Evolutionary conservation across 2,888 invertebrate genomes (phyloP).

Genomic region (Emmelina monodactyla): DNA sequence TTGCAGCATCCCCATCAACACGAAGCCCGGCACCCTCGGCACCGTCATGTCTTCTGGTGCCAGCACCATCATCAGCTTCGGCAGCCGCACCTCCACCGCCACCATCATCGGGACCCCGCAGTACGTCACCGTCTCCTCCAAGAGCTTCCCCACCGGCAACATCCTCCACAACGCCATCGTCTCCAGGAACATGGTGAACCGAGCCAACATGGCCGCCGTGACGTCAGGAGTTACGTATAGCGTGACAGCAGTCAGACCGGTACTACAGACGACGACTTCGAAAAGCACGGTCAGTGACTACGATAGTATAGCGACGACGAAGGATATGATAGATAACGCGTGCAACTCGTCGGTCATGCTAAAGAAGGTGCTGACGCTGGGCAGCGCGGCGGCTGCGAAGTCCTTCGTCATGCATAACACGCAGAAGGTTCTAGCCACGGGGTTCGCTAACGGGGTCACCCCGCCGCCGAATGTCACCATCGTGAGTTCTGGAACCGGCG

Average conservation of each 20-base stretch:
- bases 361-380: constrained; percentile 57
- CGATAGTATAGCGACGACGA: constrained; percentile 52
- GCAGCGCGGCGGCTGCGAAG: constrained; percentile 50
- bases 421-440: constrained; percentile 53
- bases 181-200: constrained; percentile 52
- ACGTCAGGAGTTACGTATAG: constrained; percentile 46
- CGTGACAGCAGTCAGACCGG: constrained; percentile 39
- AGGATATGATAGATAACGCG: constrained; percentile 60
- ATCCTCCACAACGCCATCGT: constrained; percentile 60
- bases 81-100: constrained; percentile 43
- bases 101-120: constrained; percentile 50
- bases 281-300: constrained; percentile 42
- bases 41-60: constrained; percentile 61
- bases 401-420: constrained; percentile 63
- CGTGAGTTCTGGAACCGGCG: constrained; percentile 48
- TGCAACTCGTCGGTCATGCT: constrained; percentile 61
- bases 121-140: constrained; percentile 55
- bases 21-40: constrained; percentile 50
- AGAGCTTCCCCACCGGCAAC: constrained; percentile 58
- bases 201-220: constrained; percentile 28
- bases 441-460: constrained; percentile 49
- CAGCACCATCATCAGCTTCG: constrained; percentile 54
- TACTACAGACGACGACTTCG: constrained; percentile 37
- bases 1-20: constrained; percentile 50
- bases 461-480: constrained; percentile 57